Conservation (phyloP, 2,888 invertebrate genomes). For the Ichneumon xanthorius region DNA sequence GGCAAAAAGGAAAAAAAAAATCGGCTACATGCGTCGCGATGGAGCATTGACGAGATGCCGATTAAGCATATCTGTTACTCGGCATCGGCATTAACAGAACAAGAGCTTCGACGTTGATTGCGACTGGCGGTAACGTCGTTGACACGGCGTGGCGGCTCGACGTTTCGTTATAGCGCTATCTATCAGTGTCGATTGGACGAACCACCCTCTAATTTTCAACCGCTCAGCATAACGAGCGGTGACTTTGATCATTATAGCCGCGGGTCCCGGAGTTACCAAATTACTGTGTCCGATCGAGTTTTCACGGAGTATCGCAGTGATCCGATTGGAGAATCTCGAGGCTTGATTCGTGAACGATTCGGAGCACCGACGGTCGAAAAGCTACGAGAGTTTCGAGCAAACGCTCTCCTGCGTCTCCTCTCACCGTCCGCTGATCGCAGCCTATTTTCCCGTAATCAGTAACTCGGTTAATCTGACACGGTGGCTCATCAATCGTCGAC, state of each 20-base stretch:
- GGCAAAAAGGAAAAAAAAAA: neutral
- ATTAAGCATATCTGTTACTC: neutral
- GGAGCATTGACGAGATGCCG: neutral
- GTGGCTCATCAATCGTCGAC: constrained; percentile 75
- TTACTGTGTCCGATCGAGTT: constrained; percentile 18
- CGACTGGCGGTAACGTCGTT: constrained; percentile 19
- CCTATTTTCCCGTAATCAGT: constrained; percentile 75
- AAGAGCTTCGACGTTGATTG: constrained; percentile 32
- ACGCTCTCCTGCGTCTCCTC: constrained; percentile 15
- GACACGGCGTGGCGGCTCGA: neutral
- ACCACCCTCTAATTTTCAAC: neutral
- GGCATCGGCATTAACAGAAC: constrained; percentile 11
- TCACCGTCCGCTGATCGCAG: constrained; percentile 70
- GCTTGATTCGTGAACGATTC: neutral
- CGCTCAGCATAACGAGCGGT: constrained; percentile 2
- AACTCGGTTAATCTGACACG: constrained; percentile 76
- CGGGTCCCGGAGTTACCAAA: constrained; percentile 3
- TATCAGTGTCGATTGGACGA: constrained; percentile 23
- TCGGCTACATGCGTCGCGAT: constrained; percentile 1
- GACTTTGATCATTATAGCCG: constrained; percentile 15
- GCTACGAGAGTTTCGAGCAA: neutral
- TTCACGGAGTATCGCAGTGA: neutral
- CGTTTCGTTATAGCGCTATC: constrained; percentile 12
- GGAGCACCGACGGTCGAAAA: neutral
- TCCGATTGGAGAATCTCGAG: neutral